Base-by-base conservation (phyloP, 2,888 invertebrate species). In the Maniola hyperantus region DNA sequence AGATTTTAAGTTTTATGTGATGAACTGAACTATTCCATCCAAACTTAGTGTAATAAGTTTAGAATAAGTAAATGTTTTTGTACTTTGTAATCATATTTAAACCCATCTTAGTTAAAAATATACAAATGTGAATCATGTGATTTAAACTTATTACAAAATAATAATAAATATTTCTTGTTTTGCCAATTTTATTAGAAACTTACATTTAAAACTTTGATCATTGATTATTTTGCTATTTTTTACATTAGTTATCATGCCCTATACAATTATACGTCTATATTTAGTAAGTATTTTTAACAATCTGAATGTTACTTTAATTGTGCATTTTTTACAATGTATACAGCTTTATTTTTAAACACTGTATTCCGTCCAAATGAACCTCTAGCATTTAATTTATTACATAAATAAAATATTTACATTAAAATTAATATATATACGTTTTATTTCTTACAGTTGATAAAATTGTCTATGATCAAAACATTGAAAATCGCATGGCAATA, bases 401-500 rank as follows among this genome's bases (percentile, higher is more conserved):
- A 2, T 8, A 11, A 55, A 55, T 18, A 39, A 55, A 34, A 15
- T 10, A 11, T 15, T 55, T 39, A 36, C 13, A 55, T 15, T 18
- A 1, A 18, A 36, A 39, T 13, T 2, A 11, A 26, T 11, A 48
- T n/a, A 26, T 11, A 48, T n/a, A 6, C 8, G 1, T 64, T 70
- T 67, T 67, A 69, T 66, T 39, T 64, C 69, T 48, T n/a, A 66
- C 42, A 65, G 61, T 55, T 77, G 51, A 67, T 71, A 71, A 71
- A 80, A 73, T 65, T 70, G 71, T 72, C 80, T 82, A 69, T 81
- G 77, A 71, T 83, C 79, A 66, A 83, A 89, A 78, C 87, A 89
- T 74, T 89, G 79, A 76, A 90, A 87, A 48, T 83, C 85, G 55
- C 73, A 53, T 6, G 91, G 91, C 70, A 91, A 74, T 54, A 61